These are phyloP conservation scores for Meta bourneti DNA, from an alignment of 2,888 invertebrate species.

Conservation along the genomic window DNA sequence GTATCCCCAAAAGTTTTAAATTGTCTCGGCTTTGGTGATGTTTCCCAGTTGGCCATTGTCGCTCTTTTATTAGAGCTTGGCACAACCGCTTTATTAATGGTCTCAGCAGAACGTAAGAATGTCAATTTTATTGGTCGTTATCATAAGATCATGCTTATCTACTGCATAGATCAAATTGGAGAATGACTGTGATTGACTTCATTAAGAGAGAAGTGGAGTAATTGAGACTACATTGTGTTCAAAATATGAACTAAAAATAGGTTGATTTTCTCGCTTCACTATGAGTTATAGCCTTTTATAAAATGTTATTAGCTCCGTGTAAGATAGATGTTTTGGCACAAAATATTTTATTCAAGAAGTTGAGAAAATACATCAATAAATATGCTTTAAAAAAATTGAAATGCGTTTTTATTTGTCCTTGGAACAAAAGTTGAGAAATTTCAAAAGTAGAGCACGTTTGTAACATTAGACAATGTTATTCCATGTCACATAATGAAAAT, in stretches of 20 bases:
- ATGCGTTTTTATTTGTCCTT: background rate
- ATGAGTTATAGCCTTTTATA: background rate
- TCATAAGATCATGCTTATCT: slow-evolving; percentile 9
- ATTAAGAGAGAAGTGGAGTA: slow-evolving; percentile 30
- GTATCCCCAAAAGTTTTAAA: no score
- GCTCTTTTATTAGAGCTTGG: no score
- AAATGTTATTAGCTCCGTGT: background rate
- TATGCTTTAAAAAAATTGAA: no score
- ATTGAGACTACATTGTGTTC: slow-evolving; percentile 15
- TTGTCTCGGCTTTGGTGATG: no score
- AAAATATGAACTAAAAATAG: slow-evolving; percentile 3
- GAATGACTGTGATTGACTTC: background rate
- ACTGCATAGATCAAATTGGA: background rate
- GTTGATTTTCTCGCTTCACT: background rate
- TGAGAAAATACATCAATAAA: no score
- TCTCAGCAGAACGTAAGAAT: background rate
- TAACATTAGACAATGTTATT: no score
- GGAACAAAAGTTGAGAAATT: background rate
- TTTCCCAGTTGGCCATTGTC: no score
- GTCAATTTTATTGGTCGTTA: slow-evolving; percentile 2
- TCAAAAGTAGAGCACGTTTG: background rate
- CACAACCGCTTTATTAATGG: background rate
- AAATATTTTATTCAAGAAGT: background rate
- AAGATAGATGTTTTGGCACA: background rate
- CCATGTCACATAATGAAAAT: no score